These are phyloP conservation scores for Oedothorax gibbosus DNA, from an alignment of 1,140 invertebrate genomes.

Conservation along the genomic window DNA sequence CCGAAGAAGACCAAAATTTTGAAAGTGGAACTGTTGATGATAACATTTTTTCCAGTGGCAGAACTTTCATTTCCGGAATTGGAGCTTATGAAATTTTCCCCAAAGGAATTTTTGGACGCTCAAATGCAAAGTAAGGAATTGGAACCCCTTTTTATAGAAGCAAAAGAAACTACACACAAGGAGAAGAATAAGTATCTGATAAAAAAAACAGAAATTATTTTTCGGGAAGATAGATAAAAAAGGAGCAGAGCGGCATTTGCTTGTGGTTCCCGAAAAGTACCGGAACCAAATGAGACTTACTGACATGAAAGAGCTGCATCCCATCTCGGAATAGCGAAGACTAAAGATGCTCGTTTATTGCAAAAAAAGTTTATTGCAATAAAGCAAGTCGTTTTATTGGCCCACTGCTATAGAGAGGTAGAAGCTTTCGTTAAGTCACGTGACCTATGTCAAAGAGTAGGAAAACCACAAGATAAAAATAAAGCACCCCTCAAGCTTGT, in stretches of 20 bases:
- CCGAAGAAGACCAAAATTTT: no score
- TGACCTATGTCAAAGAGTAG: background rate
- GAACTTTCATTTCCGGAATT: background rate
- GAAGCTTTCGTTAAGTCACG: background rate
- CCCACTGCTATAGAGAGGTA: background rate
- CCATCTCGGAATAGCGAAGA: background rate
- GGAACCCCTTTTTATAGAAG: background rate
- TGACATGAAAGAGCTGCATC: background rate
- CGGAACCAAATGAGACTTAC: background rate
- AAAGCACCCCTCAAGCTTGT: slow-evolving; percentile 7
- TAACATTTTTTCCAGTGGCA: no score
- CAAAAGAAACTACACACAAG: background rate
- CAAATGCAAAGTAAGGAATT: background rate
- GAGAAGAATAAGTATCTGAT: background rate
- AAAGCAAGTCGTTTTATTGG: background rate
- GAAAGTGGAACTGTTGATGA: no score
- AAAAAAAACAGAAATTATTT: background rate
- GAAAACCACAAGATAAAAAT: background rate
- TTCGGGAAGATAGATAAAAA: background rate
- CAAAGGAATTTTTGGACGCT: background rate
- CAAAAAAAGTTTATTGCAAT: no score
- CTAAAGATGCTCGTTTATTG: background rate
- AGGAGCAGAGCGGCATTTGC: background rate
- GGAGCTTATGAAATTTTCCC: background rate
- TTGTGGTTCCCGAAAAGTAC: background rate